Percentiles rank a stretch among this genome's conserved stretches.
Evolutionary conservation across 2,113 vertebrate species (phyloP).

Genomic region (Oryzias melastigma): DNA sequence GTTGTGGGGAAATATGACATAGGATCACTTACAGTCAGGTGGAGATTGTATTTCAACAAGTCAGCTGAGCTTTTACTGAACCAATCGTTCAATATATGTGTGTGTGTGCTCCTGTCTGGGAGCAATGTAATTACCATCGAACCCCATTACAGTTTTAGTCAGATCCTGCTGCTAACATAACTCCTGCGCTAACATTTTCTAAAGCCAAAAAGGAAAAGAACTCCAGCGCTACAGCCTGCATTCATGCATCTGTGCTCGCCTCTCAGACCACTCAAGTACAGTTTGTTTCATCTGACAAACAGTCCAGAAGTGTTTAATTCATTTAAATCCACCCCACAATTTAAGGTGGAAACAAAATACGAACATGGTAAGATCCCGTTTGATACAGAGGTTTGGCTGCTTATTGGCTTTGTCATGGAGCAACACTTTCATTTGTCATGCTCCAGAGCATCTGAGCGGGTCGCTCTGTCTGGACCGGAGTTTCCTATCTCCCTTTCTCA

Average conservation of each 20-base stretch:
- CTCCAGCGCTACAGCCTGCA: constrained; percentile 1
- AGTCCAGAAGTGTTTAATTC: too few species aligned
- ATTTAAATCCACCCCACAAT: too few species aligned
- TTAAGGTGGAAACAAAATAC: too few species aligned
- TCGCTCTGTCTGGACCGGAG: too few species aligned
- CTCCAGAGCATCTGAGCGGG: too few species aligned
- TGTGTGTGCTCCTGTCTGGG: constrained; percentile 15
- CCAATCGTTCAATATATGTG: constrained; percentile 5
- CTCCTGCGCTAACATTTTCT: constrained; percentile 10
- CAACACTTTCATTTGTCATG: too few species aligned
- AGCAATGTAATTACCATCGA: constrained; percentile 4
- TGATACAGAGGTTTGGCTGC: too few species aligned
- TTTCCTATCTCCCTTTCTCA: too few species aligned
- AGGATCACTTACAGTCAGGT: constrained; percentile 46
- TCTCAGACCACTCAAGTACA: neutral
- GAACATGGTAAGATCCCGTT: too few species aligned
- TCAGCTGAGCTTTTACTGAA: constrained; percentile 29
- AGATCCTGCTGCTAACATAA: constrained; percentile 9
- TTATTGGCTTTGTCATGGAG: too few species aligned
- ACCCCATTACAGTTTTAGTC: constrained; percentile 10
- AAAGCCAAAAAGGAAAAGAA: constrained; percentile 1
- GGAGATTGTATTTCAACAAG: constrained; percentile 45
- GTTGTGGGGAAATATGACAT: constrained; percentile 55
- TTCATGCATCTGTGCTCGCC: neutral
- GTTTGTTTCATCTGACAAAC: too few species aligned